These are phyloP conservation scores for Elanus axillaris DNA, from an alignment of 2,113 vertebrate species.

Conservation along the genomic window DNA sequence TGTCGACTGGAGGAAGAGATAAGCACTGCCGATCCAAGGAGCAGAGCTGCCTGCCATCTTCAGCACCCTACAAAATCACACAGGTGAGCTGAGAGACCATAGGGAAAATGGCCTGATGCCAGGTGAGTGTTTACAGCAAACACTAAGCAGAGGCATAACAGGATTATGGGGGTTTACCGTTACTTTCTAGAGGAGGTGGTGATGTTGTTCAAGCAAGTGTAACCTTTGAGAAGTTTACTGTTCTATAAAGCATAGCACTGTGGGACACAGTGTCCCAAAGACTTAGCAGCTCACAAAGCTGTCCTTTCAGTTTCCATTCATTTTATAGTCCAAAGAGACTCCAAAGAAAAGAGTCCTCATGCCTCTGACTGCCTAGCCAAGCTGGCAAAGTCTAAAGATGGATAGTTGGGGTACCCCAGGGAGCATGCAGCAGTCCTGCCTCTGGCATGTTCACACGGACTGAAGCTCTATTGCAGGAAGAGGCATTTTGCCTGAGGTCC, in stretches of 20 bases:
- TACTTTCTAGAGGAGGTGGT: not conserved
- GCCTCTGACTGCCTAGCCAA: not conserved
- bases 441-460: accelerated
- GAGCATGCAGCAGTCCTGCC: not conserved
- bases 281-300: not conserved
- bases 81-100: not conserved
- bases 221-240: not conserved
- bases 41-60: conserved; percentile 66
- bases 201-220: not conserved
- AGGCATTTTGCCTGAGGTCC: not conserved
- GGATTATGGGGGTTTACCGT: not conserved
- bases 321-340: not conserved
- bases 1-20: conserved; percentile 85
- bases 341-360: not conserved
- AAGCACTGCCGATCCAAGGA: conserved; percentile 86
- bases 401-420: not conserved
- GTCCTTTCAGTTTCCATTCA: not conserved
- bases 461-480: not conserved
- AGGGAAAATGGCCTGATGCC: not conserved
- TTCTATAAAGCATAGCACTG: not conserved
- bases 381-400: not conserved
- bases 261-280: not conserved
- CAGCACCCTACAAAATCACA: conserved; percentile 65
- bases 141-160: not conserved
- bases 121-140: not conserved